Conservation (phyloP, 2,888 invertebrate species). For the Lepidochrysops patricia region DNA sequence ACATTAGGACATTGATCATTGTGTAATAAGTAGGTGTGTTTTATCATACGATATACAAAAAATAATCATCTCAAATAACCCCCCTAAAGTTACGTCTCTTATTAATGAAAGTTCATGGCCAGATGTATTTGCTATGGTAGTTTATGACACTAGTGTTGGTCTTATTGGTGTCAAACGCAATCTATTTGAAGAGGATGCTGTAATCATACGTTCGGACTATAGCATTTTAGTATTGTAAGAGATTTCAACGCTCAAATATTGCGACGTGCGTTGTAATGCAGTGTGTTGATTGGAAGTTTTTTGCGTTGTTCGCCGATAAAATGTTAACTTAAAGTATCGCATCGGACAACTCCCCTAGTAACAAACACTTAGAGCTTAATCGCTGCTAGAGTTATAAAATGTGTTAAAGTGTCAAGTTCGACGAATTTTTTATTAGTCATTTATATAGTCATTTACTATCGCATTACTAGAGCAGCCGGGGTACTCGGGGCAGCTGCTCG, state of each 20-base stretch:
- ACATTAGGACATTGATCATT: too few species aligned
- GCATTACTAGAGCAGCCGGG: too few species aligned
- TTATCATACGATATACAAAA: neutral
- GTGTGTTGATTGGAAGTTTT: too few species aligned
- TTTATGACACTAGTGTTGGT: neutral
- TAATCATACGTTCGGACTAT: neutral
- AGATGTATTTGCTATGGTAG: neutral
- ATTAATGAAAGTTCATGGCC: neutral
- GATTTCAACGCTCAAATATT: neutral
- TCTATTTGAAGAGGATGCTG: neutral
- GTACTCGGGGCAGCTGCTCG: too few species aligned
- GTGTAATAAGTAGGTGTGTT: neutral
- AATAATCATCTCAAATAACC: neutral
- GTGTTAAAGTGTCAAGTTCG: too few species aligned
- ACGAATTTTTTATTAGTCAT: too few species aligned
- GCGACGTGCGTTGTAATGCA: too few species aligned
- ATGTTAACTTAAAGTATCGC: too few species aligned
- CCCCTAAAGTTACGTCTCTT: neutral
- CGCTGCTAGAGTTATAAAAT: too few species aligned
- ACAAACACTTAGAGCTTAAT: too few species aligned
- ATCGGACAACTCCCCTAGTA: too few species aligned
- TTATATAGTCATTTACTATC: too few species aligned
- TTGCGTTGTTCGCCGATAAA: neutral
- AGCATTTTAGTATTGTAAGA: neutral
- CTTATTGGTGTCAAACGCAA: neutral